Base-by-base conservation (phyloP, 2,113 vertebrate species). In the Rhinolophus sinicus region DNA sequence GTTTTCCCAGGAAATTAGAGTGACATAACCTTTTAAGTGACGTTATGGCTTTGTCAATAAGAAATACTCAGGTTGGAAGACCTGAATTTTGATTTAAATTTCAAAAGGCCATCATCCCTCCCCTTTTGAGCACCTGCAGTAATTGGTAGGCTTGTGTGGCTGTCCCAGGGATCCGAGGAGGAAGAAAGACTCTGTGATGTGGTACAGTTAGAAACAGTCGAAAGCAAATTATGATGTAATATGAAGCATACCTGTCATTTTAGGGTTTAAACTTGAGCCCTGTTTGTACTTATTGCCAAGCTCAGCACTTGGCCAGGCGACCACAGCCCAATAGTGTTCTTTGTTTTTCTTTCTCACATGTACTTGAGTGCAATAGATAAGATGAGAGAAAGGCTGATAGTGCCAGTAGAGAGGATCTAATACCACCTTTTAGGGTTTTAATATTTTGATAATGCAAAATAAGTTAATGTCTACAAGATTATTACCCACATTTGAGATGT, bases 391-490 rank as follows among this genome's bases (percentile, higher is more conserved):
- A 58, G 11, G 30, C 18, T 22, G n/a, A 24, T 33, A 30, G 58
- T 81, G 58, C 40, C 40, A 52, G 12, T 40, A 67, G 50, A 75
- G 50, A 76, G 54, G 4, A 19, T 70, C 67, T 87, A 30, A 58
- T 47, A 33, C 21, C 26, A 54, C 60, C 22, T 26, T 64, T 85
- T 21, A n/a, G 62, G 50, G 28, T 80, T 28, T 78, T 40, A 89
- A 50, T 83, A 80, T 93, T 88, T 92, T 75, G 9, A 60, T 73
- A 90, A 73, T 33, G 67, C 69, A 84, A 92, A 96, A 81, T 65
- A 52, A 88, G 24, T 80, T 44, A 67, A 38, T 88, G 35, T 89
- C 40, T 24, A 28, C 19, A 58, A 1, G 65, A 35, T 35, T 88
- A 19, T 76, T 60, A 50, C n/a, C 22, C 13, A 35, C 28, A 56